These are phyloP conservation scores for Drosophila kanekoi DNA, from an alignment of 2,888 invertebrate species.

Conservation along the genomic window DNA sequence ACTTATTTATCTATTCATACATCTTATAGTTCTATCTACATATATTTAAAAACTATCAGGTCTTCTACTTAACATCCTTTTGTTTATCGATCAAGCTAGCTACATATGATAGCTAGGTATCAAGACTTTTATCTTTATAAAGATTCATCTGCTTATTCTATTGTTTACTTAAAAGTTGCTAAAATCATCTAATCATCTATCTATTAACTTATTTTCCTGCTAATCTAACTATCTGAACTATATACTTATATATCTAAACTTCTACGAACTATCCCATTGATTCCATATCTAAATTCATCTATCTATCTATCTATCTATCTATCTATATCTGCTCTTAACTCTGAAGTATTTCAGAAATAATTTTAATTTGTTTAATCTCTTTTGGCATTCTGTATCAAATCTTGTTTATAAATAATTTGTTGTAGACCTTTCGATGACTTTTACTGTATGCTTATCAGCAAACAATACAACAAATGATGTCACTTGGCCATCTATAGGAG, in stretches of 20 bases:
- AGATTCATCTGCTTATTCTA: too few relatives aligned
- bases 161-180: too few relatives aligned
- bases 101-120: too few relatives aligned
- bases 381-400: constrained; percentile 13
- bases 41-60: neutral
- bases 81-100: neutral
- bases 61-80: neutral
- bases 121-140: too few relatives aligned
- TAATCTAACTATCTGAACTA: too few relatives aligned
- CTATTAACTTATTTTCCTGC: too few relatives aligned
- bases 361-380: constrained; percentile 6
- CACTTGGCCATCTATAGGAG: constrained; percentile 2
- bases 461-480: constrained; percentile 31
- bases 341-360: neutral
- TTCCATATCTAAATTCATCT: too few relatives aligned
- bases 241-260: too few relatives aligned
- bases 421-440: constrained; percentile 39
- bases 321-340: too few relatives aligned
- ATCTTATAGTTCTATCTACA: neutral
- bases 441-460: constrained; percentile 40
- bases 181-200: too few relatives aligned
- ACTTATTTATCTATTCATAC: neutral
- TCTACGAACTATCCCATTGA: too few relatives aligned
- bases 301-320: neutral
- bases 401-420: constrained; percentile 7